Percentiles rank a stretch among this genome's conserved stretches.
Conservation (phyloP, 2,888 invertebrate genomes). For the Epinotia brunnichana region DNA sequence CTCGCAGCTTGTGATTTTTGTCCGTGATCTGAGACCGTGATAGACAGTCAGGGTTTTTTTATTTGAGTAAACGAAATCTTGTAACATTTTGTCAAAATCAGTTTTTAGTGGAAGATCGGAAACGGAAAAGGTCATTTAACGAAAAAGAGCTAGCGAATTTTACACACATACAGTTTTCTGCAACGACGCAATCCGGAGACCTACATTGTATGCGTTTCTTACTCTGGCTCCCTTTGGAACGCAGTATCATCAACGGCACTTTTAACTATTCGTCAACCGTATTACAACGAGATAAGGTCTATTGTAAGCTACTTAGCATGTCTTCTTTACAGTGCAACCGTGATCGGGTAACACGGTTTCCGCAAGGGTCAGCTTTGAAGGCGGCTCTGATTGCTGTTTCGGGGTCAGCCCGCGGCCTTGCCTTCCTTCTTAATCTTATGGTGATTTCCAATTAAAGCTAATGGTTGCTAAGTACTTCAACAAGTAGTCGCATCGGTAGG, state of each 20-base stretch:
- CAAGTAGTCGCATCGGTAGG: slow-evolving; percentile 24
- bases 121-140: too few relatives aligned
- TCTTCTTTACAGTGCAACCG: slow-evolving; percentile 17
- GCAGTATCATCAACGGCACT: not conserved
- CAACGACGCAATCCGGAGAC: not conserved
- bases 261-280: not conserved
- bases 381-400: slow-evolving; percentile 31
- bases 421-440: slow-evolving; percentile 40
- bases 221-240: not conserved
- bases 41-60: too few relatives aligned
- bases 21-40: too few relatives aligned
- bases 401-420: slow-evolving; percentile 36
- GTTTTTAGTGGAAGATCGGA: too few relatives aligned
- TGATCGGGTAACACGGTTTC: slow-evolving; percentile 32
- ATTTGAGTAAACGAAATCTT: too few relatives aligned
- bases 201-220: not conserved
- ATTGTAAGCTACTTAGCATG: not conserved
- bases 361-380: slow-evolving; percentile 34
- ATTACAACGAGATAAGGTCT: not conserved
- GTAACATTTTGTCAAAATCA: too few relatives aligned
- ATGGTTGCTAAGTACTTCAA: slow-evolving; percentile 2
- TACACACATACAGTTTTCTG: too few relatives aligned
- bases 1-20: not conserved
- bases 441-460: slow-evolving; percentile 32
- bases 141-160: too few relatives aligned